Base-by-base conservation (phyloP, 2,888 invertebrate species). In the Spodoptera picta region DNA sequence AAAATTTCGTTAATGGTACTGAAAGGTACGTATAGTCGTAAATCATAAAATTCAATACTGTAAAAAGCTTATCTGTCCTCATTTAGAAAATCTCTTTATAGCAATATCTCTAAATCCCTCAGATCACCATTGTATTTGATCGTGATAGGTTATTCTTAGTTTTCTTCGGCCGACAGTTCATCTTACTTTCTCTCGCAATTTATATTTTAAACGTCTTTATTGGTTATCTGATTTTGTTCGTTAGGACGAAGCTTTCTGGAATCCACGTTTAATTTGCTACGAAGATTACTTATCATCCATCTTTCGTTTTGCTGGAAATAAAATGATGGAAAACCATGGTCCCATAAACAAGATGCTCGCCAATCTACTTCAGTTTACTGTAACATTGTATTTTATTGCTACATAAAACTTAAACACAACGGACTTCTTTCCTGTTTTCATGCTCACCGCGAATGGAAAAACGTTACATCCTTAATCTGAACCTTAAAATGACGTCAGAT, bases 401-500 rank as follows among this genome's bases (percentile, higher is more conserved):
- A 50, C 64, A 57, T 69, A 64, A 53, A 69, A 56, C 48, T 60
- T 50, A 23, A 60, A 64, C 46, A 45, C 64, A 75, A 75, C 71
- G 70, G 71, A 47, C 65, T 60, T 53, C 69, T 72, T 75, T 72
- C 75, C 72, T 64, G 72, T 72, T 60, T 64, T 64, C 56, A 56
- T 60, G 63, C 56, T 48, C 59, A 57, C 47, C 14, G 47, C 49
- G 60, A 69, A 72, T 75, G 69, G 75, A 57, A 72, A 69, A 74
- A 69, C 75, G 50, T 57, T 65, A 64, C 75, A 60, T 72, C 75
- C 71, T 57, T 73, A 70, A 68, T 54, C 65, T 57, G 56, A 50
- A 54, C 49, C 52, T 49, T 57, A 48, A 11, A 59, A 67, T 77
- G 77, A 77, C 73, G 77, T 77, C 70, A 79, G 58, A 59, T 57